Evolutionary conservation across 1,140 invertebrate species (phyloP).

Genomic region (Drosophila sechellia): DNA sequence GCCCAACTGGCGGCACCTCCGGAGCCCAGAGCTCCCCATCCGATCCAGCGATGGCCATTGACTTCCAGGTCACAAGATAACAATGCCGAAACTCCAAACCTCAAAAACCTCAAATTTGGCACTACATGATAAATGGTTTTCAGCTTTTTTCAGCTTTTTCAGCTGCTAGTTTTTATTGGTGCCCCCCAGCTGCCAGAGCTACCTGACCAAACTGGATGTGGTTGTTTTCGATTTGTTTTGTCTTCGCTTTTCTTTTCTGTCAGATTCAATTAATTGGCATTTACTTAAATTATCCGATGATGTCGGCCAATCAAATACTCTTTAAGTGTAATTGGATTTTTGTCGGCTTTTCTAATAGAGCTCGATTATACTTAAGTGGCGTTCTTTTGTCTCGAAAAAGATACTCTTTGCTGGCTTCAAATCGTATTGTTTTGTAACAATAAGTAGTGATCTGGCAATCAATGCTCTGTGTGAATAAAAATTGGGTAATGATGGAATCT

Average conservation of each 20-base stretch:
- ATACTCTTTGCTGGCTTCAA: not conserved
- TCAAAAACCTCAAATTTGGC: constrained; percentile 33
- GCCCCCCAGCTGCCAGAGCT: not conserved
- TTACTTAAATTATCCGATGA: constrained; percentile 26
- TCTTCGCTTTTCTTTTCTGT: not conserved
- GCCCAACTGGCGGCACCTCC: constrained; percentile 47
- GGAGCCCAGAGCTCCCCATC: constrained; percentile 1
- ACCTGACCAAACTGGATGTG: constrained; percentile 22
- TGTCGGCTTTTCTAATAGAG: not conserved
- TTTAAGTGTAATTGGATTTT: not conserved
- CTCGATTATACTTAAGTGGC: not conserved
- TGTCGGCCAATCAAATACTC: constrained; percentile 12
- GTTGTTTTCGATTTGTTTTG: not conserved
- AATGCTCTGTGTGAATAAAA: too few species aligned
- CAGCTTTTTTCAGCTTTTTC: constrained; percentile 1
- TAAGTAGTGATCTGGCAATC: too few species aligned
- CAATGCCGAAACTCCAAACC: constrained; percentile 2
- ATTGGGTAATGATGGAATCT: not conserved
- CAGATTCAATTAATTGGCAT: constrained; percentile 28
- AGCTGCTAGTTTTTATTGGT: constrained; percentile 7
- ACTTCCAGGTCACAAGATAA: constrained; percentile 39
- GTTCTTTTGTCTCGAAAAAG: not conserved
- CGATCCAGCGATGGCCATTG: constrained; percentile 33
- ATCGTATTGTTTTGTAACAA: not conserved
- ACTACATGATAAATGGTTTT: constrained; percentile 41